These are phyloP conservation scores for Phthorimaea operculella DNA, from an alignment of 1,140 invertebrate species.

Conservation along the genomic window DNA sequence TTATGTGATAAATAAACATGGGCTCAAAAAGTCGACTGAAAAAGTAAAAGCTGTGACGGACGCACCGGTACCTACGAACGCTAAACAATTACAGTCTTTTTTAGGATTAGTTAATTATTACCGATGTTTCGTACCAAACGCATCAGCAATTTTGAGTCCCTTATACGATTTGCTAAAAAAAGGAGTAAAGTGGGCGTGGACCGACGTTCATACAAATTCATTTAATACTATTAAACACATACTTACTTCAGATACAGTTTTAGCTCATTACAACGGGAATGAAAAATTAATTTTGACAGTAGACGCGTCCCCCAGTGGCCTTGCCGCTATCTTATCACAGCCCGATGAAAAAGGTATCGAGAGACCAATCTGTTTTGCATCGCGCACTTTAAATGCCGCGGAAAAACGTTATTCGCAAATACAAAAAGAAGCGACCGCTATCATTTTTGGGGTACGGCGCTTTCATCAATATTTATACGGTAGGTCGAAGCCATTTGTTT, in stretches of 20 bases:
- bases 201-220: slow-evolving; percentile 17
- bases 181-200: slow-evolving; percentile 15
- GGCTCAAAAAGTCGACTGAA: slow-evolving; percentile 36
- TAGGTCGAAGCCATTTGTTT: not conserved
- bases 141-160: slow-evolving; percentile 16
- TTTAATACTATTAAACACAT: slow-evolving; percentile 23
- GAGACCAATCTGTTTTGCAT: slow-evolving; percentile 48
- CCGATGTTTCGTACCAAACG: slow-evolving; percentile 44
- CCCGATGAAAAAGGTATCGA: slow-evolving; percentile 16
- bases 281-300: slow-evolving; percentile 28
- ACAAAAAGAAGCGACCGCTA: slow-evolving; percentile 57
- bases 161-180: slow-evolving; percentile 23
- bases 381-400: slow-evolving; percentile 34
- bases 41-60: slow-evolving; percentile 41
- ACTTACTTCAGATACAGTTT: slow-evolving; percentile 20
- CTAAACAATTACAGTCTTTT: slow-evolving; percentile 43
- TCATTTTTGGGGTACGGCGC: slow-evolving; percentile 43
- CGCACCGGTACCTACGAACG: slow-evolving; percentile 31
- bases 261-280: slow-evolving; percentile 42
- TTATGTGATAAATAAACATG: slow-evolving; percentile 25
- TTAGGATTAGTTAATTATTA: slow-evolving; percentile 61
- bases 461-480: slow-evolving; percentile 29
- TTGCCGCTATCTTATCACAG: slow-evolving; percentile 29
- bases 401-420: slow-evolving; percentile 23
- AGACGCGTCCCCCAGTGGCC: slow-evolving; percentile 26